Evolutionary conservation across 2,113 vertebrate species (phyloP), one percentile per base, ranked within the genome.

Genomic region (Turnix velox): DNA sequence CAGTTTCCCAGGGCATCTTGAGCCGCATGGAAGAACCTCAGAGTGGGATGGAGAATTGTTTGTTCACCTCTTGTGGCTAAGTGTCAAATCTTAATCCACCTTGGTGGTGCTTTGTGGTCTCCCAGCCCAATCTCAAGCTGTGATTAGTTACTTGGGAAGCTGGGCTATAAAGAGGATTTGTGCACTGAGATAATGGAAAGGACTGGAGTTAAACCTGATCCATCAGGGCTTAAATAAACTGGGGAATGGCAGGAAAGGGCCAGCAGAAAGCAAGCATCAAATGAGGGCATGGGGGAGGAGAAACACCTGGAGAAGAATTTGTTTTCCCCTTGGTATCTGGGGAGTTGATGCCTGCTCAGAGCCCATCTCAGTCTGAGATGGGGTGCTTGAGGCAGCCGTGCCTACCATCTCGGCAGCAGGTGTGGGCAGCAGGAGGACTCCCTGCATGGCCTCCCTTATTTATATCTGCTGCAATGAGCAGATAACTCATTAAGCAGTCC

Each of bases 401-500:
- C 49, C 45, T n/a, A 37, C 71, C 0, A 0, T 86, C 49, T 49
- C 2, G 1, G 30, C 90, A 78, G 69, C 1, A 3, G 78, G 65
- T 33, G 28, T 4, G 23, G 57, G 63, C 55, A 59, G 76, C 46
- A 28, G 51, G n/a, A 39, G 79, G 63, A 19, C 46, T 71, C 59
- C 35, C 57, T 0, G 0, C 51, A 10, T 82, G 72, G 54, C 67
- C n/a, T 88, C 74, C 66, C 71, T 82, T 95, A 71, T 91, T 91
- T 82, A 75, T 84, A 66, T 39, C 63, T 2, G 2, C 88, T 0
- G 0, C 82, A 92, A 54, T 0, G 28, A 96, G 90, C 2, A 1
- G 85, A 8, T 92, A 91, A 91, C 94, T 96, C 94, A 93, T 97
- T 97, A 96, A 95, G 88, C 78, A 62, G 61, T 43, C 24, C 62